phyloP scores from a whole-genome alignment of 2,888 invertebrate species.

The Synergus laeviventris region DNA sequence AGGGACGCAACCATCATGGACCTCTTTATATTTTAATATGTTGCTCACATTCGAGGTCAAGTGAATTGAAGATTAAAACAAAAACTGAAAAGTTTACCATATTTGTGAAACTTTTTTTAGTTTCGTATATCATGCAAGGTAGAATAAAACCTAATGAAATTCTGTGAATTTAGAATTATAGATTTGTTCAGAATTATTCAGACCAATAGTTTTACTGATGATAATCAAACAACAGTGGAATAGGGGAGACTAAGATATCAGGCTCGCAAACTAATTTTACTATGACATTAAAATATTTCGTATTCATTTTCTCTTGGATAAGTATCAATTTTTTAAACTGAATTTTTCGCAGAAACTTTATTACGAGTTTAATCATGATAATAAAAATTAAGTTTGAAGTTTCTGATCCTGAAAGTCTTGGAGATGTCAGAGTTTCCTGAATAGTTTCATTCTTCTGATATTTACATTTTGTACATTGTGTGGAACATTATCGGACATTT shows the following conservation, averaged over 20 bases:
- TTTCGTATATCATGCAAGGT: too few species aligned
- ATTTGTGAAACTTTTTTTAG: too few species aligned
- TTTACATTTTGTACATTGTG: conserved; percentile 20
- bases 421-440: background rate
- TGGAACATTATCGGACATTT: background rate
- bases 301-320: background rate
- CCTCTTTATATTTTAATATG: conserved; percentile 2
- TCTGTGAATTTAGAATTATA: too few species aligned
- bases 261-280: background rate
- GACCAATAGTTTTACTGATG: too few species aligned
- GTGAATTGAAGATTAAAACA: background rate
- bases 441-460: background rate
- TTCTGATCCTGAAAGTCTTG: background rate
- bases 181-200: too few species aligned
- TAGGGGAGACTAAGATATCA: background rate
- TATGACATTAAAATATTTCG: background rate
- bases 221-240: too few species aligned
- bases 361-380: background rate
- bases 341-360: background rate
- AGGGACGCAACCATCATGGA: conserved; percentile 9
- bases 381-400: background rate
- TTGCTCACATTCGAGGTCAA: background rate
- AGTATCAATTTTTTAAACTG: background rate
- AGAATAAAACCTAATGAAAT: too few species aligned
- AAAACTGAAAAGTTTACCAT: too few species aligned